Base-by-base conservation (phyloP, 2,113 vertebrate genomes). In the Dromas ardeola region DNA sequence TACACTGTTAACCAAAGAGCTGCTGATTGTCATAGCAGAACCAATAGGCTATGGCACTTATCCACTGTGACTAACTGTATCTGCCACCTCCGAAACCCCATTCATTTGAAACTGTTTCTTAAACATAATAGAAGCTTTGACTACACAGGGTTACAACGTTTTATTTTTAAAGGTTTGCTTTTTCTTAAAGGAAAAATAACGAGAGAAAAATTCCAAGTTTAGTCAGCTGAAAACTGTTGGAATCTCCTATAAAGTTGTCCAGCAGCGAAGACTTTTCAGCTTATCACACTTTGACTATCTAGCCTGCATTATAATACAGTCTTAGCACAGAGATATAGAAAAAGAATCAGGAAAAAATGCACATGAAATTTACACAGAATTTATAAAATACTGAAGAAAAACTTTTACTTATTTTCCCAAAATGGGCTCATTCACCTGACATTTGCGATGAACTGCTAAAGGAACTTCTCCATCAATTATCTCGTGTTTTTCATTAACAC, bases 31-130 rank as follows among this genome's bases (percentile, higher is more conserved):
- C 69, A 78, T 78, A 95, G 82, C 76, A 92, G 90, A 97, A 95
- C 92, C 65, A 84, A 91, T 81, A 81, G 55, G 56, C 27, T 56
- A 5, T 84, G 92, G 69, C 95, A 95, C 34, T 93, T 88, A 96
- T 91, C 94, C 83, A 32, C 86, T 92, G 92, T 97, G 95, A 95
- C 90, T 92, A 95, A 92, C 56, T 63, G 11, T 32, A 49, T 89
- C 69, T 95, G 86, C 47, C 65, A 78, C 69, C 56, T 90, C 63
- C 71, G 65, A 86, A 53, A 81, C 20, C 20, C 30, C 25, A 69
- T 89, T 88, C 43, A 53, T 49, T 29, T 79, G 80, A 78, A 88
- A 90, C 88, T 20, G 34, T 56, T 62, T 92, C 73, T 81, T 63
- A 47, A 92, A 38, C 42, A 59, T 50, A 95, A 91, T 15, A 59